Evolutionary conservation across 30 jellyfish, hydroid and myxozoan species (phyloP).

Genomic region (Catostylus mosaicus): DNA sequence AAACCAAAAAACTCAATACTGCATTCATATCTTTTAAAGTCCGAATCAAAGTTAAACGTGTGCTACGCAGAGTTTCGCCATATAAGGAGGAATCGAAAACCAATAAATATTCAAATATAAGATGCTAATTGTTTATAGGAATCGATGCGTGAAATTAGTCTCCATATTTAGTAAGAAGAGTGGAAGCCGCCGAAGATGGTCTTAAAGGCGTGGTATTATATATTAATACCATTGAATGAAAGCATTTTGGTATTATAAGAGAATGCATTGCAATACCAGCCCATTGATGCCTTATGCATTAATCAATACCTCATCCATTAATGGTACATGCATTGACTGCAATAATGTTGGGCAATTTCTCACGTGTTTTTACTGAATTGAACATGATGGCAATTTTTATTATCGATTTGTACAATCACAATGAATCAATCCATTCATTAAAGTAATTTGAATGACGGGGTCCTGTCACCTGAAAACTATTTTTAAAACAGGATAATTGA

Average conservation of each 20-base stretch:
- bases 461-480: too few species aligned
- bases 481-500: too few species aligned
- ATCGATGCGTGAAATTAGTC: not conserved
- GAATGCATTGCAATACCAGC: not conserved
- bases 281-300: not conserved
- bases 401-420: too few species aligned
- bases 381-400: too few species aligned
- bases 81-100: not conserved
- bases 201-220: not conserved
- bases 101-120: not conserved
- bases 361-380: constrained; percentile 4
- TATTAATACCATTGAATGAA: not conserved
- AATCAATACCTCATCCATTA: not conserved
- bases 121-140: too few species aligned
- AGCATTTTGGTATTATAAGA: not conserved
- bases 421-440: too few species aligned
- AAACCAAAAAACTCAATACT: too few species aligned
- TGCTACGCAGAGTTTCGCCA: too few species aligned
- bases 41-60: too few species aligned
- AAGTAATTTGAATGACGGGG: too few species aligned
- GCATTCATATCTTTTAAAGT: too few species aligned
- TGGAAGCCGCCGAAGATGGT: not conserved
- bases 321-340: not conserved
- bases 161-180: not conserved
- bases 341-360: not conserved